phyloP scores from a whole-genome alignment of 2,797 vertebrate genomes.

The Hoplostethus mediterraneus region DNA sequence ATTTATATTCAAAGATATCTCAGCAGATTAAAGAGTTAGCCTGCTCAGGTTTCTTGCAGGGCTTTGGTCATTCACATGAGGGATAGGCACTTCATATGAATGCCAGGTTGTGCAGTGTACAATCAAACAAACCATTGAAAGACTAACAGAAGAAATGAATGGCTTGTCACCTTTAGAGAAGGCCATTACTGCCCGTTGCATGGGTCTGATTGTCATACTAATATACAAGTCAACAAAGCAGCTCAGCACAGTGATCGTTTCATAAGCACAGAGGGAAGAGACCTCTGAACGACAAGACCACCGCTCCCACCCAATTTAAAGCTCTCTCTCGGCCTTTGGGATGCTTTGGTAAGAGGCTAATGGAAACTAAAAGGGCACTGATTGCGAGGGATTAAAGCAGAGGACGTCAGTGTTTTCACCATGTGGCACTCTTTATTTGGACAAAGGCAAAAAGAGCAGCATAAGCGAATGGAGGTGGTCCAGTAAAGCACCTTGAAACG shows the following conservation, averaged over 20 bases:
- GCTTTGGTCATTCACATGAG: no score
- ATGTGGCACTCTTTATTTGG: no score
- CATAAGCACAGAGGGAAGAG: slow-evolving; percentile 10
- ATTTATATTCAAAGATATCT: no score
- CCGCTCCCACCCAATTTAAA: not conserved
- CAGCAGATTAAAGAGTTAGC: no score
- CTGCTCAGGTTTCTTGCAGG: no score
- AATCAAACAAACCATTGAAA: not conserved
- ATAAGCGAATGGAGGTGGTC: not conserved
- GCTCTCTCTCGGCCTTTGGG: not conserved
- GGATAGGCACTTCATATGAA: no score
- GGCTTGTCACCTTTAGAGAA: not conserved
- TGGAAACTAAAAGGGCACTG: not conserved
- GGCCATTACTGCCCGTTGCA: not conserved
- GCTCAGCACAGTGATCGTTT: not conserved
- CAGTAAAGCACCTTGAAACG: not conserved
- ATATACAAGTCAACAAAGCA: slow-evolving; percentile 3
- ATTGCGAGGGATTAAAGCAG: not conserved
- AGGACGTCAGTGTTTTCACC: not conserved
- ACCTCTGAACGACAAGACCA: not conserved
- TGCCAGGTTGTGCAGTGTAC: no score
- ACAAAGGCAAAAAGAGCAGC: not conserved
- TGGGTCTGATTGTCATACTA: not conserved
- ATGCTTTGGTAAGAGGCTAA: not conserved
- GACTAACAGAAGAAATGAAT: not conserved